Evolutionary conservation across 2,113 vertebrate genomes (phyloP), one percentile per base, ranked within the genome.

Genomic region (Polypterus senegalus): DNA sequence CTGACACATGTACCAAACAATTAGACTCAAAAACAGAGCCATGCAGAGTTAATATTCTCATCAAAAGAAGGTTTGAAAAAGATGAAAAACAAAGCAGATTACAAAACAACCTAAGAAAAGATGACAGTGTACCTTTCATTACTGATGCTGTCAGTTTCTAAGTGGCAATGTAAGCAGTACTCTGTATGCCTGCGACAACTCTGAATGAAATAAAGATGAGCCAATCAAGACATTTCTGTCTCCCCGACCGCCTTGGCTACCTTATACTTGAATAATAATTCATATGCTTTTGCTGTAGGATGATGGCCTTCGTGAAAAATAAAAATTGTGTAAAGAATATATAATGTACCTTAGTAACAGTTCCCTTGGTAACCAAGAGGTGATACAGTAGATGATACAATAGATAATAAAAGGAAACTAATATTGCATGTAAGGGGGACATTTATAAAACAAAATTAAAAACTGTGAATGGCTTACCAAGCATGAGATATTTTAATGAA

Each of bases 301-400:
- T 46, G 45, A 59, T 44, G 47, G 58, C 44, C 9, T n/a, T 44
- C 9, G 45, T 52, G 48, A 43, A 53, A 53, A 49, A 53, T 62
- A 55, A 63, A 53, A 57, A 65, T 62, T 66, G 63, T 63, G 52
- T 71, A 67, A 74, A 74, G 60, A 60, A 70, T 73, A 75, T 73
- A 27, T 27, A 27, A 27, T 27, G 27, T 27, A 27, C 69, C 66
- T 67, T 72, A 75, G 71, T 75, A 71, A 73, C 73, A 54, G 75
- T 77, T 73, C 71, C 73, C 75, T 62, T 75, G 73, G 75, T 67
- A 73, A 66, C 62, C 63, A 69, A 63, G 61, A 69, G 67, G 61
- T 46, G 59, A 68, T 66, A 68, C 65, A 48, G 9, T 63, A 57
- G 55, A 61, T 27, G 27, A 27, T 27, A 27, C 27, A 27, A 27